These are phyloP conservation scores for Deilephila porcellus DNA, from an alignment of 2,888 invertebrate genomes.

Conservation along the genomic window DNA sequence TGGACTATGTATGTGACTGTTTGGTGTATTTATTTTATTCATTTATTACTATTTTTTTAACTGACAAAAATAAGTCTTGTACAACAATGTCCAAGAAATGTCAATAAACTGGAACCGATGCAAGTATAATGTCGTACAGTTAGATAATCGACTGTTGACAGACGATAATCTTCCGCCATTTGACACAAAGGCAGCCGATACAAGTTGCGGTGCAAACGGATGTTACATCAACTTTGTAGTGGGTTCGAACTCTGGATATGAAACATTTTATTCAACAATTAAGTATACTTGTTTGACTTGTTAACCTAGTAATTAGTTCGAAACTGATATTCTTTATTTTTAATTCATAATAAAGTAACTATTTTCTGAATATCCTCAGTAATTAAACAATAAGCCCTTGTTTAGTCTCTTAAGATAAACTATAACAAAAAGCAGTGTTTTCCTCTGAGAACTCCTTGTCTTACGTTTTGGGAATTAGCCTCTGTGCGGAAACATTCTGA, in stretches of 20 bases:
- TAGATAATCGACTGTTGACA: background rate
- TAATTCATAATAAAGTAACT: background rate
- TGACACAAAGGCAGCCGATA: background rate
- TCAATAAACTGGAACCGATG: background rate
- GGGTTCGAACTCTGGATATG: too few relatives aligned
- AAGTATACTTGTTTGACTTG: too few relatives aligned
- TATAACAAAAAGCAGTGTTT: background rate
- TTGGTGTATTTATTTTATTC: too few relatives aligned
- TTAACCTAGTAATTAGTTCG: too few relatives aligned
- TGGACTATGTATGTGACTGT: too few relatives aligned
- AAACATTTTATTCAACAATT: too few relatives aligned
- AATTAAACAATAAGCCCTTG: background rate
- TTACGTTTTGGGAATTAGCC: background rate
- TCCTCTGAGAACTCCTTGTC: background rate
- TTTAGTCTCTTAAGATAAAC: background rate
- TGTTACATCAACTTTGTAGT: too few relatives aligned
- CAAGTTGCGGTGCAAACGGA: background rate
- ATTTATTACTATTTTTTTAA: too few relatives aligned
- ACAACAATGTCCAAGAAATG: background rate
- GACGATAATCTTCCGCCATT: background rate
- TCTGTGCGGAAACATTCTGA: constrained; percentile 1
- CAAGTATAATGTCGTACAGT: background rate
- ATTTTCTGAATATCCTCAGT: background rate
- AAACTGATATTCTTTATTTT: too few relatives aligned
- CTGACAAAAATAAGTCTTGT: too few relatives aligned